Conservation (phyloP, 2,797 vertebrate species). For the Microcaecilia unicolor region DNA sequence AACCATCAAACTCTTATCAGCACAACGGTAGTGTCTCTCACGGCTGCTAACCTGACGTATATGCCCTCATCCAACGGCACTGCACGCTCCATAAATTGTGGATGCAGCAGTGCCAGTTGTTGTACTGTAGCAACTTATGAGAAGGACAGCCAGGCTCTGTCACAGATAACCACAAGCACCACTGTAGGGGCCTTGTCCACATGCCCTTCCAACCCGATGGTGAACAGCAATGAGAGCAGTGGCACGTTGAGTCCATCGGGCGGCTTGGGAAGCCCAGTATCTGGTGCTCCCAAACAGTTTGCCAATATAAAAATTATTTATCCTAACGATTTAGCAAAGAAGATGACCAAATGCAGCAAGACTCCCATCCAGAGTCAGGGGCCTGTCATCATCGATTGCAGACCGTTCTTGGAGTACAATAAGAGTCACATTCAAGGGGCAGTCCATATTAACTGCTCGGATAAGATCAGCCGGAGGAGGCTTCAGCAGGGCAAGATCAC, state of each 20-base stretch:
- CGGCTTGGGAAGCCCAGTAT: constrained; percentile 58
- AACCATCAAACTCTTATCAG: constrained; percentile 55
- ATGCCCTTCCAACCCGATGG: constrained; percentile 64
- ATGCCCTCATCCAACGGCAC: constrained; percentile 99
- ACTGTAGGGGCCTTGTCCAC: constrained; percentile 67
- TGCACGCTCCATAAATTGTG: constrained; percentile 96
- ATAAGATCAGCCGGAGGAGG: constrained; percentile 92
- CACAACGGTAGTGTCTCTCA: constrained; percentile 80
- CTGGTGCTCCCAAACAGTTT: constrained; percentile 62
- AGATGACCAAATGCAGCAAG: constrained; percentile 84
- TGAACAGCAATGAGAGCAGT: constrained; percentile 69
- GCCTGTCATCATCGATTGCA: constrained; percentile 93
- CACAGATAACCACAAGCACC: constrained; percentile 68
- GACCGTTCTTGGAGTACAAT: constrained; percentile 96
- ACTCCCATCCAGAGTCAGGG: constrained; percentile 76
- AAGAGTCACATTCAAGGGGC: constrained; percentile 93
- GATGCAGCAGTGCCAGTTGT: constrained; percentile 97
- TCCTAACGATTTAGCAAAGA: constrained; percentile 87
- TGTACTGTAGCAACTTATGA: constrained; percentile 96
- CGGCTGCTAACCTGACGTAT: constrained; percentile 92
- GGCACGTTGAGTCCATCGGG: constrained; percentile 61
- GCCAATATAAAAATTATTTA: constrained; percentile 79
- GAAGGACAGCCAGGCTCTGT: constrained; percentile 76
- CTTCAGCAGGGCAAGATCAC: constrained; percentile 98
- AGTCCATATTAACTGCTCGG: constrained; percentile 94